phyloP scores from a whole-genome alignment of 2,797 vertebrate genomes.

The Clarias laeviceps region DNA sequence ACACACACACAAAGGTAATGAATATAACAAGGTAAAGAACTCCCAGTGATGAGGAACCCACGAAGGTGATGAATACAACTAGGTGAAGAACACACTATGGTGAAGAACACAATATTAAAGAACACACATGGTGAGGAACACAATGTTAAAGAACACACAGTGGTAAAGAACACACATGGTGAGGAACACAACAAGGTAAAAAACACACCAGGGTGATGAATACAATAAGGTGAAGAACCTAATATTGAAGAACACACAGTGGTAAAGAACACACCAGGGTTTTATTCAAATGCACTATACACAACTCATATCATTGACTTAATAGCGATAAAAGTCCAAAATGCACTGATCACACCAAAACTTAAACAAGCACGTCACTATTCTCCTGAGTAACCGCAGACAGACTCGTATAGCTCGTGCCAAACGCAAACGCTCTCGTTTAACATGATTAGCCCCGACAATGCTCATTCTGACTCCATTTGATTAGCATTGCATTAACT shows the following conservation, averaged over 20 bases:
- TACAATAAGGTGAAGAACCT: background rate
- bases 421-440: background rate
- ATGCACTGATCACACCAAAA: background rate
- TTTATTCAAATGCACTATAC: background rate
- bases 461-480: conserved; percentile 1
- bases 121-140: background rate
- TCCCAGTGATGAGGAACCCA: background rate
- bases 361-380: background rate
- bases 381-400: background rate
- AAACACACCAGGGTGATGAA: too few species aligned
- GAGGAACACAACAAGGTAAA: background rate
- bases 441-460: background rate
- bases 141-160: too few species aligned
- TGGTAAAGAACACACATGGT: background rate
- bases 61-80: background rate
- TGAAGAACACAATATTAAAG: background rate
- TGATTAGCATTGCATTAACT: background rate
- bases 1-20: background rate
- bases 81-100: background rate
- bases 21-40: background rate
- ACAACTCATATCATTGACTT: background rate
- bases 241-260: too few species aligned
- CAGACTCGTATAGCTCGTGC: background rate
- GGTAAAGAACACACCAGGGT: background rate
- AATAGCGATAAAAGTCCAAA: background rate